Evolutionary conservation across 2,797 vertebrate genomes (phyloP), one percentile per base, ranked within the genome.

Genomic region (Anguilla anguilla): DNA sequence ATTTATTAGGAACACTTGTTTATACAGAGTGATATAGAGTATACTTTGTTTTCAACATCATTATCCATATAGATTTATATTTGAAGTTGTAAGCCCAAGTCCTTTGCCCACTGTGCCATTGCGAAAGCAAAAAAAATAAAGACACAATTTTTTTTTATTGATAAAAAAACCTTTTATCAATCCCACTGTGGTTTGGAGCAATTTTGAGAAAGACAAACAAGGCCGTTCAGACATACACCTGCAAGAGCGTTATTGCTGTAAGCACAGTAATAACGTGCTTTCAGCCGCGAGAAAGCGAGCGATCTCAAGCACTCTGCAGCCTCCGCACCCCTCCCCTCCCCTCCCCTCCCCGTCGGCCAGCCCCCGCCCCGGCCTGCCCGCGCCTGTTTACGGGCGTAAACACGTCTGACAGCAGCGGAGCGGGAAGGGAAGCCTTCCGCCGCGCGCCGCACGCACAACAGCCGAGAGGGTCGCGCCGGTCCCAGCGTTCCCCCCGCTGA

Each of bases 381-480:
- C 51, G 22, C 11, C 61, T 86, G 72, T 89, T 90, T 85, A 46
- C 64, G 77, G 55, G 79, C 43, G 85, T 86, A 86, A 88, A 89
- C 79, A 31, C 64, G 61, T 31, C 86, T 84, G 89, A 17, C 83
- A 87, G 87, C 83, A 86, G 83, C 67, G 74, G 88, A 55, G 89
- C 89, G 69, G 83, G 85, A 59, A 59, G 79, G 82, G 86, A 87
- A 85, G 72, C 59, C 25, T 59, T 46, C 22, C 46, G 87, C 89
- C 87, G 72, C 87, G 77, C 87, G 90, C 87, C 88, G 31, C 86
- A 88, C 87, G 84, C 85, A 74, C 88, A 72, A 9, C 59, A 90
- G 91, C 92, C 91, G 87, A 88, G 85, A 85, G 90, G 79, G 43
- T 31, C 25, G 19, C 3, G 79, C 43, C 89, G 79, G 43, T 82